Evolutionary conservation across 2,797 vertebrate species (phyloP), one percentile per base, ranked within the genome.

Genomic region (Anguilla obscura): DNA sequence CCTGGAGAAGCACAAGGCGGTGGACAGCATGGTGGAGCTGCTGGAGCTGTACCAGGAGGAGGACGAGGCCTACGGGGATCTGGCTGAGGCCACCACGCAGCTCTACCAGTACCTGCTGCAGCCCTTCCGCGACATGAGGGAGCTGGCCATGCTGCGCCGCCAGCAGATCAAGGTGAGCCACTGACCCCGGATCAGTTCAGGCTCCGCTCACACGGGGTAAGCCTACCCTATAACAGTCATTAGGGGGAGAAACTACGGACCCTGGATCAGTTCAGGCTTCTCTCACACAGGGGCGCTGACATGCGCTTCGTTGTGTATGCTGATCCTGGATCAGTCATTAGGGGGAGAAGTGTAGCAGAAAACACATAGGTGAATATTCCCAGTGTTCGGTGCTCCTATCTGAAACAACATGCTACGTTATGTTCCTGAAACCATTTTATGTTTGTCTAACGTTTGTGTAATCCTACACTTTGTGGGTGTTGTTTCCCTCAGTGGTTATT

Each of bases 111-210:
- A 98, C 92, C 95, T 99, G 89, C 96, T 99, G 0, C 98, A 99
- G 91, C 98, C 98, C 2, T 99, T 99, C 93, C 95, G 98, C 93
- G 98, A 99, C 95, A 99, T 99, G 98, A 96, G 98, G 89, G 98
- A 99, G 66, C 96, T 99, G 89, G 98, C 98, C 0, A 99, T 98
- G 97, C 93, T 99, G 89, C 95, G 97, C 89, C 95, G 98, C 91
- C 99, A 99, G 92, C 99, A 99, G 95, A 99, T 99, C 95, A 99
- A 99, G 98, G 98, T 99, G 96, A 91, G 83, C 18, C 10, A 48
- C 16, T 14, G 74, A 79, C 14, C 30, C 30, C 12, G 12, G 33
- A 36, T 40, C 74, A 79, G 74, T 16, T 8, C 3, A 63, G 50
- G 9, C 8, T n/a, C 1, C 30, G 8, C 69, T 12, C 50, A 30